phyloP scores from a whole-genome alignment of 2,797 vertebrate genomes.

The Chaetodon trifasciatus region DNA sequence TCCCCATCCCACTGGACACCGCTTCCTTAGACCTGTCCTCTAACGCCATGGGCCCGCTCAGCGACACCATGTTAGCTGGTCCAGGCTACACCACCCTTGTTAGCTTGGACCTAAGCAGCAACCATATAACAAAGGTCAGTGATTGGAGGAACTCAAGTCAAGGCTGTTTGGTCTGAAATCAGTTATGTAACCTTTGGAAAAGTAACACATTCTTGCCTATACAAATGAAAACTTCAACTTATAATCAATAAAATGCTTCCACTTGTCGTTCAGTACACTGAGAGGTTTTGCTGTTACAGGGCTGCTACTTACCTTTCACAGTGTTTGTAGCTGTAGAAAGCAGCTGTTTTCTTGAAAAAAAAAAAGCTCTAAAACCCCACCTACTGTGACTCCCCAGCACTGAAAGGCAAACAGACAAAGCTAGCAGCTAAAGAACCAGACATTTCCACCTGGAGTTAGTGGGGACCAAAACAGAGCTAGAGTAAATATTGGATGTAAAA shows the following conservation, averaged over 20 bases:
- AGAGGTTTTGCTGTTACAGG: no score
- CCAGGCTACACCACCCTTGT: conserved; percentile 96
- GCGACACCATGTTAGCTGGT: conserved; percentile 90
- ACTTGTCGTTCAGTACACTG: no score
- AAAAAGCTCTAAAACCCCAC: not conserved
- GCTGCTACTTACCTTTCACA: not conserved
- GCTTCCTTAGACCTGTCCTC: conserved; percentile 94
- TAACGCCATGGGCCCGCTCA: conserved; percentile 90
- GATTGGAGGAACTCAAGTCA: conserved; percentile 31
- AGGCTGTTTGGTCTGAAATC: not conserved
- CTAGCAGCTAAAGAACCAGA: not conserved
- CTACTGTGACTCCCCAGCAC: not conserved
- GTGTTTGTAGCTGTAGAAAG: not conserved
- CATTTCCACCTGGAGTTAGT: not conserved
- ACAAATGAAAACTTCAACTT: not conserved
- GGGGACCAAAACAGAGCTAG: conserved; percentile 3
- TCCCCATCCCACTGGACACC: conserved; percentile 95
- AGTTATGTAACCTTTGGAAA: not conserved
- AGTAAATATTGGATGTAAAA: not conserved
- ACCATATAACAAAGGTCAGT: conserved; percentile 88
- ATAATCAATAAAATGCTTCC: not conserved
- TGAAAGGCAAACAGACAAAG: not conserved
- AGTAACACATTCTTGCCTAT: not conserved
- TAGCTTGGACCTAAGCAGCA: conserved; percentile 94
- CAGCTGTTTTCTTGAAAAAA: not conserved